Evolutionary conservation across 1,140 invertebrate species (phyloP), one percentile per base, ranked within the genome.

Genomic region (Oncopodura yosiiana): DNA sequence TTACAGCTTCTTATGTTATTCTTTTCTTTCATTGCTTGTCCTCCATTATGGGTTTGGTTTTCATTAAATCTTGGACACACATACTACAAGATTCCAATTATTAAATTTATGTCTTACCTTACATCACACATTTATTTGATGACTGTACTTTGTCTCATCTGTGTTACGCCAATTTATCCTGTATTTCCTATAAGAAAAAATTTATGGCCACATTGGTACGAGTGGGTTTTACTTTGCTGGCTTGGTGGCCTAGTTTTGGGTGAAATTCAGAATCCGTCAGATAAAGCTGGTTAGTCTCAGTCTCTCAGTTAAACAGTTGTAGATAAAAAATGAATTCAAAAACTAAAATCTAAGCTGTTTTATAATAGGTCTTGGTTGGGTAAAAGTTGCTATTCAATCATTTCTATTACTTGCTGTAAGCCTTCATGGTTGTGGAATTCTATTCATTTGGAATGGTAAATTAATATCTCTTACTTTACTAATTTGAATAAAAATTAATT

Each of bases 21-120:
- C 71, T 76, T 94, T 52, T 78, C 81, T 19, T 95, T 97, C 67
- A 79, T 99, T 58, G 74, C 95, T 21, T 88, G 90, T 67, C 95
- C 95, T 24, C 87, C 93, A 9, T 81, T 98, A 1, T 99, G 95
- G 95, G 75, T 99, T 48, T 81, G 87, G 11, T 94, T 98, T 70
- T 96, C 93, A 30, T 78, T 98, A 62, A 94, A 94, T 11, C 73
- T 97, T 60, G 89, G 89, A 19, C 91, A 94, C 73, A 87, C 87
- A 70, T 96, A 94, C 72, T 88, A 93, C 76, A 92, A 88, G 74
- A 73, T 77, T 14, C 95, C 95, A 18, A 95, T 99, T 62, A 95
- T 99, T 66, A 98, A 98, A 73, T 99, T 99, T 71, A 96, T 98
- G 87, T 94, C 93, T 12, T 96, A 98, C 72, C 78, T 99, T 45